Evolutionary conservation across 2,888 invertebrate species (phyloP).

Genomic region (Mantis religiosa): DNA sequence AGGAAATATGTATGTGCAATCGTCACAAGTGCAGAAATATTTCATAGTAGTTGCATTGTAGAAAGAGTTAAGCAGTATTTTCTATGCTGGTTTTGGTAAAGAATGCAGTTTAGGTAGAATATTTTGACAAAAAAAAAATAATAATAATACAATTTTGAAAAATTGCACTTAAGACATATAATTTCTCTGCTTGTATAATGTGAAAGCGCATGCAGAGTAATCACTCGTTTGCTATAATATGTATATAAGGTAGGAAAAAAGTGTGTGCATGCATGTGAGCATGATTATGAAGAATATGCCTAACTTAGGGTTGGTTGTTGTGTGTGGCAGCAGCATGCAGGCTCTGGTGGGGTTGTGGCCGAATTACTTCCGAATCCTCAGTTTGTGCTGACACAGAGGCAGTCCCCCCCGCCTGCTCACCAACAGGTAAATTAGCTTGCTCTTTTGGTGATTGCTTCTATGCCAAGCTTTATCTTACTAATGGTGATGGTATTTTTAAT

Average conservation of each 20-base stretch:
- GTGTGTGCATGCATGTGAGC: neutral
- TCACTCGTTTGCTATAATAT: neutral
- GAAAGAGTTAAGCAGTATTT: too few species aligned
- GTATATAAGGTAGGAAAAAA: neutral
- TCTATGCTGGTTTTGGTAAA: too few species aligned
- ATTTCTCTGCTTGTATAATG: neutral
- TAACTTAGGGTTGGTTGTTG: constrained; percentile 28
- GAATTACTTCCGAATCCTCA: constrained; percentile 37
- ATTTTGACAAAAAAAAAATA: too few species aligned
- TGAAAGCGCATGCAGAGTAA: neutral
- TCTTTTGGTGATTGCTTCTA: neutral
- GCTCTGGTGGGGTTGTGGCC: constrained; percentile 34
- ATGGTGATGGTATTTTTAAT: constrained; percentile 11
- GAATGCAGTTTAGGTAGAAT: too few species aligned
- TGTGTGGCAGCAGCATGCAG: constrained; percentile 29
- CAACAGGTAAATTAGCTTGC: constrained; percentile 43
- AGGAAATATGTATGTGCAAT: too few species aligned
- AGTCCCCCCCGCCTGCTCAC: constrained; percentile 82
- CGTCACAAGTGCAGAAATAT: too few species aligned
- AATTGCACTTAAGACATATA: neutral
- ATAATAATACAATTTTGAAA: too few species aligned
- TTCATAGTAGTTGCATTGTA: too few species aligned
- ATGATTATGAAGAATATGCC: neutral
- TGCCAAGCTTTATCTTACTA: constrained; percentile 30
- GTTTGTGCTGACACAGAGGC: constrained; percentile 43